Conservation (phyloP, 2,888 invertebrate species). For the Yponomeuta evonymella region DNA sequence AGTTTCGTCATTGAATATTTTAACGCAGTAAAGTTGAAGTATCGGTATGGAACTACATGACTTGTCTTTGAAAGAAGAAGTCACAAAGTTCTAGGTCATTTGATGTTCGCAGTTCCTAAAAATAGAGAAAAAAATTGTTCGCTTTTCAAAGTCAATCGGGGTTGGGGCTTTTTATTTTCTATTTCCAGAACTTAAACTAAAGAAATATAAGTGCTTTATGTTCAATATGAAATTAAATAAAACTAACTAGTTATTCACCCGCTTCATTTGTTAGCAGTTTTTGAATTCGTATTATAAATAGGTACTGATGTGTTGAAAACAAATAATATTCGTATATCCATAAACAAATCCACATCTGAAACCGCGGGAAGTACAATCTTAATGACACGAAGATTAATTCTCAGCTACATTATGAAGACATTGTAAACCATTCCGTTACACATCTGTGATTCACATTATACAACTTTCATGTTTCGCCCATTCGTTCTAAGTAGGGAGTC, state of each 20-base stretch:
- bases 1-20: slow-evolving; percentile 10
- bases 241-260: background rate
- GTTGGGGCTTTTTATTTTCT: too few relatives aligned
- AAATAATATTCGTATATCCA: background rate
- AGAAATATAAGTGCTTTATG: too few relatives aligned
- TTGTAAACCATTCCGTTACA: slow-evolving; percentile 9
- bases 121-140: too few relatives aligned
- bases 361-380: background rate
- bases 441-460: slow-evolving; percentile 14
- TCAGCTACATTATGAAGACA: slow-evolving; percentile 2
- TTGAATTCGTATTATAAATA: too few relatives aligned
- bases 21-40: background rate
- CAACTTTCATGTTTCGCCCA: slow-evolving; percentile 14
- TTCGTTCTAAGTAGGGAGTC: slow-evolving; percentile 3
- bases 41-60: background rate
- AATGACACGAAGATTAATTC: slow-evolving; percentile 3
- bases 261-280: too few relatives aligned
- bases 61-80: too few relatives aligned
- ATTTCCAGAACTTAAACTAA: too few relatives aligned
- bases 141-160: too few relatives aligned
- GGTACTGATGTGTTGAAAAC: too few relatives aligned
- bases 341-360: background rate
- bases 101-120: too few relatives aligned
- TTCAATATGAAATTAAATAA: background rate
- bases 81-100: too few relatives aligned